These are phyloP conservation scores for Pachycephus smyrnensis DNA, from an alignment of 2,888 invertebrate species.

Conservation along the genomic window DNA sequence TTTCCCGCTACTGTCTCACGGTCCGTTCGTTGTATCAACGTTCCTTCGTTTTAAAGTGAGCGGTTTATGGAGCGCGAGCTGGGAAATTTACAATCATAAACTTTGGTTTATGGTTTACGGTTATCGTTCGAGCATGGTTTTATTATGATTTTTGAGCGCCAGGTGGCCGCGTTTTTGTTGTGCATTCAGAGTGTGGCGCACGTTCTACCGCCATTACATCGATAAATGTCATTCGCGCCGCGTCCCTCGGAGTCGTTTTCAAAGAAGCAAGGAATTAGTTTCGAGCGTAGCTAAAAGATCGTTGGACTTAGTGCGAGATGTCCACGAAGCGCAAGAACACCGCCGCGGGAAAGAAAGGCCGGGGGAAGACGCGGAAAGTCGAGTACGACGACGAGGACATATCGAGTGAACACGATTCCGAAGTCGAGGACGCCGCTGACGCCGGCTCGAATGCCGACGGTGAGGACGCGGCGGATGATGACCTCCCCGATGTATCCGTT, in stretches of 20 bases:
- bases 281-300: constrained; percentile 6
- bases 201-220: constrained; percentile 47
- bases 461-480: constrained; percentile 55
- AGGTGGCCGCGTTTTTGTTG: constrained; percentile 57
- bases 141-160: constrained; percentile 53
- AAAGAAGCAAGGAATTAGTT: constrained; percentile 1
- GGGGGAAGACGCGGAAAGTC: constrained; percentile 56
- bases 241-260: constrained; percentile 25
- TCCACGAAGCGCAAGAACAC: constrained; percentile 58
- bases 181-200: constrained; percentile 38
- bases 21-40: background rate
- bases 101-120: constrained; percentile 38
- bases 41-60: background rate
- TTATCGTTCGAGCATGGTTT: constrained; percentile 49
- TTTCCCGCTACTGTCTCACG: background rate
- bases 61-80: background rate
- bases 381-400: constrained; percentile 65
- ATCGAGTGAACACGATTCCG: constrained; percentile 61
- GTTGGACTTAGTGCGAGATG: constrained; percentile 35
- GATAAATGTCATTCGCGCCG: constrained; percentile 48
- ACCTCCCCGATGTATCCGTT: constrained; percentile 54
- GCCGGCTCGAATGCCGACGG: constrained; percentile 50
- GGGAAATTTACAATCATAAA: constrained; percentile 35
- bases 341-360: constrained; percentile 50
- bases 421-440: constrained; percentile 42